A percentile compares a stretch with the other conserved stretches of the same genome.
Conservation (phyloP, 2,113 vertebrate genomes). For the Rutilus rutilus region DNA sequence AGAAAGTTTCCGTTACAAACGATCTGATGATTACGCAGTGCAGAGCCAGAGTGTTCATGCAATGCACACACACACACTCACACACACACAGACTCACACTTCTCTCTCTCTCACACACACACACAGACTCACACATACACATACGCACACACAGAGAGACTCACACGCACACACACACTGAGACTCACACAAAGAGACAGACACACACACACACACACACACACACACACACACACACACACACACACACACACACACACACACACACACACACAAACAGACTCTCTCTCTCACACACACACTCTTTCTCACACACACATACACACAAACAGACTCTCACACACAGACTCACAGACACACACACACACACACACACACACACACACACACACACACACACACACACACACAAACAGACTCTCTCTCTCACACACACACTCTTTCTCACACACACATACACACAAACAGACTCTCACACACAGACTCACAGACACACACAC, state of each 20-base stretch:
- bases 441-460: neutral
- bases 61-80: neutral
- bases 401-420: too few species aligned
- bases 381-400: neutral
- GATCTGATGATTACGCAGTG: neutral
- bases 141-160: too few species aligned
- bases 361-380: neutral
- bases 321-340: too few species aligned
- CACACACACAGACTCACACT: neutral
- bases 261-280: constrained; percentile 7
- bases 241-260: neutral
- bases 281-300: too few species aligned
- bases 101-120: too few species aligned
- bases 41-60: neutral
- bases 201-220: too few species aligned
- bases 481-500: neutral
- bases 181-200: too few species aligned
- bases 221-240: too few species aligned
- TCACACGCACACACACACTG: too few species aligned
- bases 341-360: constrained; percentile 1
- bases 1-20: constrained; percentile 26
- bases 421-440: too few species aligned
- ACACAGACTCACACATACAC: too few species aligned
- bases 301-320: neutral
- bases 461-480: neutral